Conservation (phyloP, 2,888 invertebrate species). For the Endotricha flammealis region DNA sequence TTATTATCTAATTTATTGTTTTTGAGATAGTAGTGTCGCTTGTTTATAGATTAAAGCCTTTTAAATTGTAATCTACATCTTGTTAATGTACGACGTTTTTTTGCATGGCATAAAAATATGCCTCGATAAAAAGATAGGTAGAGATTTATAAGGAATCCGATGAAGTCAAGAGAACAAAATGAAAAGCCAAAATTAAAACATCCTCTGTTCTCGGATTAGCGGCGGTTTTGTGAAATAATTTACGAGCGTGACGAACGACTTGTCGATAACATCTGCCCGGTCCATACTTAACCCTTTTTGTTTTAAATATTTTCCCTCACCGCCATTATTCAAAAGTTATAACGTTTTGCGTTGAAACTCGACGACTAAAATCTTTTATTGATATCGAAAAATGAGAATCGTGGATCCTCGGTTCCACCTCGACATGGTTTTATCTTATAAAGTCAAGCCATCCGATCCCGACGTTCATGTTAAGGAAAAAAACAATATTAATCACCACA, state of each 20-base stretch:
- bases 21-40: conserved; percentile 36
- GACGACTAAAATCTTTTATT: conserved; percentile 63
- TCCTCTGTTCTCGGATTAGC: conserved; percentile 68
- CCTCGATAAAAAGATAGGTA: conserved; percentile 48
- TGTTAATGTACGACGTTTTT: conserved; percentile 26
- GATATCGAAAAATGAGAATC: conserved; percentile 65
- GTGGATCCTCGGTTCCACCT: conserved; percentile 50
- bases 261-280: conserved; percentile 73
- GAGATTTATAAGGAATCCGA: conserved; percentile 57
- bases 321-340: conserved; percentile 73
- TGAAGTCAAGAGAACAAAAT: conserved; percentile 52
- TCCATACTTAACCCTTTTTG: conserved; percentile 72
- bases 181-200: conserved; percentile 72
- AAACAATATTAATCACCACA: conserved; percentile 40
- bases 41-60: conserved; percentile 48
- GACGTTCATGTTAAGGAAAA: conserved; percentile 23
- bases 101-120: conserved; percentile 47
- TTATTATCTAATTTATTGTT: conserved; percentile 64
- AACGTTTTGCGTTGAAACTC: conserved; percentile 63
- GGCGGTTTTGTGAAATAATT: conserved; percentile 74
- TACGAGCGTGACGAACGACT: conserved; percentile 75
- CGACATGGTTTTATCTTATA: conserved; percentile 56
- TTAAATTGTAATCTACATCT: conserved; percentile 36
- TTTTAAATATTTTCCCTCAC: conserved; percentile 63
- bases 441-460: conserved; percentile 27